These are phyloP conservation scores for Phalacrocorax aristotelis DNA, from an alignment of 2,113 vertebrate species.

Conservation along the genomic window DNA sequence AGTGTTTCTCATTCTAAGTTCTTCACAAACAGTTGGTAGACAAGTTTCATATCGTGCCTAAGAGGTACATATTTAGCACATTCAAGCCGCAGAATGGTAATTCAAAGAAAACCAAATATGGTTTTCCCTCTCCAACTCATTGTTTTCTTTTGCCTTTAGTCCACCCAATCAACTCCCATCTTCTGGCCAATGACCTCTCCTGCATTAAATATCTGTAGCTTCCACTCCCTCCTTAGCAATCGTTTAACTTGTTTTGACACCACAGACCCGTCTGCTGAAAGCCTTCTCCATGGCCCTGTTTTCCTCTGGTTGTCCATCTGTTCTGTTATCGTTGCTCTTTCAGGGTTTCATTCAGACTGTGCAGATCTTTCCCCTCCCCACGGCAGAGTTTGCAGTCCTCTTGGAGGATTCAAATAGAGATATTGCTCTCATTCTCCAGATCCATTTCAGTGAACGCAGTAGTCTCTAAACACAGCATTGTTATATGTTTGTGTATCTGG, in stretches of 20 bases:
- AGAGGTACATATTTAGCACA: background rate
- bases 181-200: background rate
- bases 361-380: background rate
- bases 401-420: background rate
- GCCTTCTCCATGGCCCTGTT: background rate
- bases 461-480: background rate
- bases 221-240: background rate
- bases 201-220: background rate
- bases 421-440: background rate
- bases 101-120: background rate
- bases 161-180: rapidly evolving
- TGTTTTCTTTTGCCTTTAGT: background rate
- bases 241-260: background rate
- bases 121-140: background rate
- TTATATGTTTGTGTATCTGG: background rate
- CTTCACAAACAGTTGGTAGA: background rate
- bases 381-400: background rate
- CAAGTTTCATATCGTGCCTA: background rate
- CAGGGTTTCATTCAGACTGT: background rate
- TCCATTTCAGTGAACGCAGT: background rate
- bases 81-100: background rate
- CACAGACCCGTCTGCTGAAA: background rate
- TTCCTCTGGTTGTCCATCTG: background rate
- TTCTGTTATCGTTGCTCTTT: background rate
- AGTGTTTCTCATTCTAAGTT: background rate